These are phyloP conservation scores for Unio delphinus DNA, from an alignment of 2,888 invertebrate genomes.

Conservation along the genomic window DNA sequence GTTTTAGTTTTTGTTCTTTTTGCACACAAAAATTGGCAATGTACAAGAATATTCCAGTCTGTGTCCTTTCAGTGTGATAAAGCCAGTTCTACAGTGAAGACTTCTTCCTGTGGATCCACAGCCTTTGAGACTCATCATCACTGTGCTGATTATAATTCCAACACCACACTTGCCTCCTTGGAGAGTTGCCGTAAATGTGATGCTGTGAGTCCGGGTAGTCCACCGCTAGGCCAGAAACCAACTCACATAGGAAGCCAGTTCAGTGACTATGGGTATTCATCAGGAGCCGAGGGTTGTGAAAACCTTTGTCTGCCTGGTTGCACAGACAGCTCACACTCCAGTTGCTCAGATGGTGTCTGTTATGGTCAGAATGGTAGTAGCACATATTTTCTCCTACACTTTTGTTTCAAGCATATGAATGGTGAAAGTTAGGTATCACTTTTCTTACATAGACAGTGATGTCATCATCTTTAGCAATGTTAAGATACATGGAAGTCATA, in stretches of 20 bases:
- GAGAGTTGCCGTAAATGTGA: slow-evolving; percentile 47
- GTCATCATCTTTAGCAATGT: too few relatives aligned
- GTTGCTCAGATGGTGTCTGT: slow-evolving; percentile 90
- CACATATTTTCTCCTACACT: neutral
- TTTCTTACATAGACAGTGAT: too few relatives aligned
- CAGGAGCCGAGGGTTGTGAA: slow-evolving; percentile 81
- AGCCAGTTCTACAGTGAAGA: slow-evolving; percentile 24
- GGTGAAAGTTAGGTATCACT: too few relatives aligned
- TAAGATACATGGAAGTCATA: too few relatives aligned
- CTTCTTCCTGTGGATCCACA: slow-evolving; percentile 22
- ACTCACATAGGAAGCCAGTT: slow-evolving; percentile 31
- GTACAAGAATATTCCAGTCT: neutral
- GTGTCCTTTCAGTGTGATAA: slow-evolving; percentile 43
- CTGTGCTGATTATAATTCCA: slow-evolving; percentile 50
- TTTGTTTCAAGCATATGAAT: too few relatives aligned
- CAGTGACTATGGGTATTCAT: slow-evolving; percentile 90
- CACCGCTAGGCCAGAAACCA: slow-evolving; percentile 9
- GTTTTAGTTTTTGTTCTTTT: neutral
- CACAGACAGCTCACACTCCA: slow-evolving; percentile 91
- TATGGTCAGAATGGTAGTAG: slow-evolving; percentile 77
- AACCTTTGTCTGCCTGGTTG: slow-evolving; percentile 87
- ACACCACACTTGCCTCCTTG: slow-evolving; percentile 45
- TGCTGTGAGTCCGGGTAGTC: slow-evolving; percentile 5
- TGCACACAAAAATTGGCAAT: neutral
- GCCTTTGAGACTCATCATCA: slow-evolving; percentile 23